Evolutionary conservation across 2,888 invertebrate species (phyloP), one percentile per base, ranked within the genome.

Genomic region (Polyommatus iphigenia): DNA sequence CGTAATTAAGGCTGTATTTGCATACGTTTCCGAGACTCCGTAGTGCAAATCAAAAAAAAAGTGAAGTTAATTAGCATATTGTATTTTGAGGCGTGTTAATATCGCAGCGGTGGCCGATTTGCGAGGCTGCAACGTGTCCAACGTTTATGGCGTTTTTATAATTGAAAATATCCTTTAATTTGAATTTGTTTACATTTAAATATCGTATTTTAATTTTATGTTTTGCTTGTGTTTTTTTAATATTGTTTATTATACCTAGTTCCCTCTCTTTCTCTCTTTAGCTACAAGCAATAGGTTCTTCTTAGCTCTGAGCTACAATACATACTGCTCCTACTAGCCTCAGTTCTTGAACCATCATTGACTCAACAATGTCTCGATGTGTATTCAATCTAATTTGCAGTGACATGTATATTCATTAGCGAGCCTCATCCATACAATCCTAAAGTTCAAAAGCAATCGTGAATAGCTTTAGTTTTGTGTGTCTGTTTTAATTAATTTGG

Each of bases 401-500:
- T 57, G 71, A n/a, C 6, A 20, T 62, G 50, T 75, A 57, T 46
- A 73, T 78, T 79, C 76, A 57, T 62, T 72, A 78, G 62, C 10
- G 72, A 72, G 86, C 81, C 88, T 82, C 85, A 86, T 92, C 92
- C 92, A 90, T 81, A 83, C 82, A 85, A 90, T 86, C 83, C 85
- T 84, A 83, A 85, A 83, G 88, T 84, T 83, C 82, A 83, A 83
- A 87, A 83, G 84, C 88, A 89, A 92, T 93, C 94, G 92, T 91
- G 94, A 75, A 93, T 93, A 90, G 88, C 90, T 88, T 88, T 86
- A 89, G 90, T 91, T 91, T 92, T 91, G 92, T 90, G 91, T 92
- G 89, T 92, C 88, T 86, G 91, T 91, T 93, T 93, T 94, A 94
- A 94, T 94, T 94, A 94, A 94, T 94, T 93, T 93, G 91, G 92